A percentile compares a stretch with the other conserved stretches of the same genome.
These are phyloP conservation scores for Sorex araneus DNA, from an alignment of 2,113 vertebrate genomes.

Conservation along the genomic window DNA sequence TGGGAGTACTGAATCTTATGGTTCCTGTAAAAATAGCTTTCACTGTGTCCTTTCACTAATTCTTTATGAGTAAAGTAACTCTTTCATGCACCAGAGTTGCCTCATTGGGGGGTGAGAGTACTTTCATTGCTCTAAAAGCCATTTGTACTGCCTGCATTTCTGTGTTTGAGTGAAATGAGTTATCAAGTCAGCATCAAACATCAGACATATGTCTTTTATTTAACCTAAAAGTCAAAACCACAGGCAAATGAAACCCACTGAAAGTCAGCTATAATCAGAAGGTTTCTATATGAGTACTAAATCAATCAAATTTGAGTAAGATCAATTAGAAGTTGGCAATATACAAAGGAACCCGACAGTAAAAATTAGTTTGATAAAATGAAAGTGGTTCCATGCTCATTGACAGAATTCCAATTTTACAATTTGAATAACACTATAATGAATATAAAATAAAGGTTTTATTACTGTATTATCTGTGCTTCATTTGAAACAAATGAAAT, in stretches of 20 bases:
- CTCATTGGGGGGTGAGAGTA: too few relatives aligned
- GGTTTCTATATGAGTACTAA: background rate
- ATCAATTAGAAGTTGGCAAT: background rate
- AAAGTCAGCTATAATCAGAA: background rate
- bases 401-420: background rate
- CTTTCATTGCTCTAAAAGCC: background rate
- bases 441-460: constrained; percentile 42
- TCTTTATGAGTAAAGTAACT: constrained; percentile 15
- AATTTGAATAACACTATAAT: background rate
- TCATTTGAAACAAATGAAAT: background rate
- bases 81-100: background rate
- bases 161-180: background rate
- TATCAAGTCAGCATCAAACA: background rate
- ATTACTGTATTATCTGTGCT: background rate
- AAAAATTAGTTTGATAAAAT: constrained; percentile 15
- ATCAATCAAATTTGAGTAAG: constrained; percentile 1
- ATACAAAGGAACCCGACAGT: background rate
- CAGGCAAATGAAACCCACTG: background rate
- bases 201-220: constrained; percentile 31
- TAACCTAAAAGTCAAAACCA: constrained; percentile 19
- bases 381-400: background rate
- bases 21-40: constrained; percentile 22
- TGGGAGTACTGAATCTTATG: background rate
- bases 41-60: background rate
- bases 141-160: background rate